These are phyloP conservation scores for Anoplolepis gracilipes DNA, from an alignment of 1,140 invertebrate genomes.

Conservation along the genomic window DNA sequence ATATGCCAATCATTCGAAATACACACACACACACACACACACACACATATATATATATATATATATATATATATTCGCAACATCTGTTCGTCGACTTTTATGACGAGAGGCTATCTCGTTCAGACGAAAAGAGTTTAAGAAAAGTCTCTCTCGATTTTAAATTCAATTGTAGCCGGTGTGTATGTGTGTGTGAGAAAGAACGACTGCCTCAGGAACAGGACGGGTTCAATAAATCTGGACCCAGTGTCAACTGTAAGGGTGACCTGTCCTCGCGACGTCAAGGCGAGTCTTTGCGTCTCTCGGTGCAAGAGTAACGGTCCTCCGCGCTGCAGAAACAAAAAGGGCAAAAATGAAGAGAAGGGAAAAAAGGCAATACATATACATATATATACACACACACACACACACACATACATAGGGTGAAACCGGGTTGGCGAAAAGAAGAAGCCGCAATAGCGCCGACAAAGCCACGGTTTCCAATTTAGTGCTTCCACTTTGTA, in stretches of 20 bases:
- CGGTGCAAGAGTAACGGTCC: constrained; percentile 44
- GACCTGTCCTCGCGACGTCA: constrained; percentile 61
- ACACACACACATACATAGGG: background rate
- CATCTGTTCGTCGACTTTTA: background rate
- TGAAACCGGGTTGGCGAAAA: constrained; percentile 37
- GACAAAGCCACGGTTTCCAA: constrained; percentile 74
- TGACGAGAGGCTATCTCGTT: background rate
- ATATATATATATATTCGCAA: background rate
- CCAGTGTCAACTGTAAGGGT: constrained; percentile 66
- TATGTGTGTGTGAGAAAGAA: too few relatives aligned
- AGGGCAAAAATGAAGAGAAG: background rate
- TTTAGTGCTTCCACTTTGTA: constrained; percentile 73
- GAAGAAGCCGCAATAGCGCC: constrained; percentile 65
- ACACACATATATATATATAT: too few relatives aligned
- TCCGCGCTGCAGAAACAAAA: constrained; percentile 21
- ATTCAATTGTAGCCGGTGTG: constrained; percentile 32
- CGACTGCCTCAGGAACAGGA: constrained; percentile 5
- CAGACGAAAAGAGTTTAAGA: background rate
- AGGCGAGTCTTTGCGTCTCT: constrained; percentile 24
- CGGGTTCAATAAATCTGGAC: constrained; percentile 67
- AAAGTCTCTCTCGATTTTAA: constrained; percentile 32
- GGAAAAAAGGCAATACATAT: constrained; percentile 27
- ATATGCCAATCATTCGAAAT: background rate
- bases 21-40: too few relatives aligned
- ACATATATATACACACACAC: background rate